Base-by-base conservation (phyloP, 2,797 vertebrate species). In the Epinephelus coioides region DNA sequence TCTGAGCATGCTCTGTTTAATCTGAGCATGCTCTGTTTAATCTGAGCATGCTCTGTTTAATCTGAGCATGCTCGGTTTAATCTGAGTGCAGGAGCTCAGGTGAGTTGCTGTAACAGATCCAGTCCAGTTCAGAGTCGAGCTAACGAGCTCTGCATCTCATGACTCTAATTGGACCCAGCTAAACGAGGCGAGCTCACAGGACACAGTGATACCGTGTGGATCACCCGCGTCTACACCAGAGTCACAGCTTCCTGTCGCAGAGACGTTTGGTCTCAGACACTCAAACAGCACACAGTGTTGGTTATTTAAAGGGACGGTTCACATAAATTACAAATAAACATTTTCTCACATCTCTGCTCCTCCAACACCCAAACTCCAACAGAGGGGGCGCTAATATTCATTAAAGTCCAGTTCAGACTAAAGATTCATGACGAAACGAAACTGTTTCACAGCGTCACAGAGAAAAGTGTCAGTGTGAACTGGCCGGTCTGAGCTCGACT, bases 101-200 rank as follows among this genome's bases (percentile, higher is more conserved):
- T 83, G 88, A 90, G 87, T 73, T 14, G 86, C 79, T 79, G 77
- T 86, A 86, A 92, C 85, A 64, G 71, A 90, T 88, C 83, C 74
- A 81, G 80, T 87, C 73, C 85, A 81, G 79, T 53, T 84, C 83
- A 88, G 81, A 80, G 73, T 11, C 62, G 73, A 73, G 73, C 83
- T 90, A 84, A 92, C 86, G 82, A 92, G 84, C 47, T 34, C 34
- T 34, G 34, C 34, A 34, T 34, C 34, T 34, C 34, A 34, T 34
- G 34, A 43, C 11, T 81, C 38, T 78, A 77, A 87, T 83, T 90
- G 86, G 89, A 90, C 88, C 53, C 79, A 44, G 71, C 77, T 78
- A 86, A 85, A 90, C 87, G 61, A 12, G 7, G 34, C 34, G 7
- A 34, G 34, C 34, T 34, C 34, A 34, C 34, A 30, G 27, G 27